These are phyloP conservation scores for Busseola fusca DNA, from an alignment of 2,888 invertebrate species.

Conservation along the genomic window DNA sequence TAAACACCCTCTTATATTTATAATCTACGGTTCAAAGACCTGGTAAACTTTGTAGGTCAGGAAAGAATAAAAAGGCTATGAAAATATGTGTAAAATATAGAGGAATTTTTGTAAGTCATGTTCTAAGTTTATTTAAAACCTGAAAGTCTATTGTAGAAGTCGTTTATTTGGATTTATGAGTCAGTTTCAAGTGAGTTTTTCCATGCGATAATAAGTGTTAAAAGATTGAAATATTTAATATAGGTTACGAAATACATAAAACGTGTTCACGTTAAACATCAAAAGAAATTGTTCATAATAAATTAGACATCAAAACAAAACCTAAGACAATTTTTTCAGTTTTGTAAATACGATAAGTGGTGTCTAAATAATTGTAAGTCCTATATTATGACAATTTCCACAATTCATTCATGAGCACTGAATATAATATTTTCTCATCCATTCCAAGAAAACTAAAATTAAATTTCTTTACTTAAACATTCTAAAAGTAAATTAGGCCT, in stretches of 20 bases:
- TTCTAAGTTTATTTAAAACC: slow-evolving; percentile 9
- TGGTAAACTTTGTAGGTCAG: slow-evolving; percentile 36
- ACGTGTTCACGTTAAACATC: slow-evolving; percentile 36
- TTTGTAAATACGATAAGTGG: not conserved
- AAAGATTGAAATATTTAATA: slow-evolving; percentile 20
- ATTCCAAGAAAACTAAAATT: slow-evolving; percentile 43
- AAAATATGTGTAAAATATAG: slow-evolving; percentile 22
- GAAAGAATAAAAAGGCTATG: slow-evolving; percentile 29
- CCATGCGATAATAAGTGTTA: slow-evolving; percentile 25
- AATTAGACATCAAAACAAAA: slow-evolving; percentile 1
- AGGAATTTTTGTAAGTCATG: slow-evolving; percentile 14
- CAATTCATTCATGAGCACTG: slow-evolving; percentile 8
- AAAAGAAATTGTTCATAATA: slow-evolving; percentile 26
- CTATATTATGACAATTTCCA: slow-evolving; percentile 5
- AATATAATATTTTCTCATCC: slow-evolving; percentile 19
- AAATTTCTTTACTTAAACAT: slow-evolving; percentile 42
- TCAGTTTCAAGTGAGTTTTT: slow-evolving; percentile 22
- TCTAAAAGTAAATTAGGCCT: slow-evolving; percentile 54
- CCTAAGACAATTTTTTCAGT: not conserved
- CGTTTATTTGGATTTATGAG: slow-evolving; percentile 40
- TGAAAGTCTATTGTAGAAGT: slow-evolving; percentile 19
- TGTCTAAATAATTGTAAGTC: not conserved
- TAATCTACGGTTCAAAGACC: slow-evolving; percentile 42
- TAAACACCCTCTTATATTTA: slow-evolving; percentile 26
- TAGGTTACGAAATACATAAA: slow-evolving; percentile 40